Evolutionary conservation across 2,888 invertebrate genomes (phyloP), one percentile per base, ranked within the genome.

Genomic region (Anarsia innoxiella): DNA sequence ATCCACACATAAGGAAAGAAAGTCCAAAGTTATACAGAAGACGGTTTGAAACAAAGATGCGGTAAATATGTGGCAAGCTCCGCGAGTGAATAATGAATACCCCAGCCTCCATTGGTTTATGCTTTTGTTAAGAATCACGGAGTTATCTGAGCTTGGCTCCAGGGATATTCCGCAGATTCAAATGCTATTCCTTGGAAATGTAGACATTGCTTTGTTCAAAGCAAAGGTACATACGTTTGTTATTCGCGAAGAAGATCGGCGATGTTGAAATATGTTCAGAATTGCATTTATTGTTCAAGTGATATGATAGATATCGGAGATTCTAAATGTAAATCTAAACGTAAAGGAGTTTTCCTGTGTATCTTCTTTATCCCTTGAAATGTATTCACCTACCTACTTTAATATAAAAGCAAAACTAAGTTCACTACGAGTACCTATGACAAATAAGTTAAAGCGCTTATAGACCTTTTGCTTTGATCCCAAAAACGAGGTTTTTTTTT

Each of bases 41-140:
- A 37, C 36, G 41, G 37, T 50, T 23, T 41, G 51, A 55, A 56
- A 65, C 63, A 65, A 62, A 64, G 65, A 59, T 59, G 59, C 54
- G 49, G 59, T 59, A 57, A 62, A 62, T 61, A 63, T 62, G 60
- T 61, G 63, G 54, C 52, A 48, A 53, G 55, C 53, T 54, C 39
- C 48, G 40, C 51, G 30, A 38, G 53, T 63, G 60, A 66, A 61
- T 66, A 63, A 67, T 66, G 61, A 70, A 71, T 65, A 62, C 60
- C 55, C 59, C 48, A 44, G 58, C 57, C 59, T 59, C 54, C 51
- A 44, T 37, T 39, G 48, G 44, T 48, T 48, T 44, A 41, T 43
- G 42, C 48, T 48, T 44, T 46, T 48, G 48, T 44, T 44, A 39
- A 39, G 33, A 34, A 34, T 37, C 37, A 34, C 33, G 29, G 33